phyloP scores from a whole-genome alignment of 2,113 vertebrate species.

The Callocephalon fimbriatum region DNA sequence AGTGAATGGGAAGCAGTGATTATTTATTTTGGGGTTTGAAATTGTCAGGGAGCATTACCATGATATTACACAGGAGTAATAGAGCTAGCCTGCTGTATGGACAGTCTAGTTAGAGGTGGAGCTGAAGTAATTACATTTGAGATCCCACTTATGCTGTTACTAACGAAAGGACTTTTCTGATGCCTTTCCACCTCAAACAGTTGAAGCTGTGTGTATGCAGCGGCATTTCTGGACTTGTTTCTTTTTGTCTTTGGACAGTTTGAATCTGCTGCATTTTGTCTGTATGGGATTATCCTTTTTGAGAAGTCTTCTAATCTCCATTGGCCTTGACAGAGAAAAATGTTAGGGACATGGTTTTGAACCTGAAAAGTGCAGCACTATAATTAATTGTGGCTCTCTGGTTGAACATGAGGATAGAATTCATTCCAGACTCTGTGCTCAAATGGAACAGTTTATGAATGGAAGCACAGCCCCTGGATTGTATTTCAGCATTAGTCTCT shows the following conservation, averaged over 20 bases:
- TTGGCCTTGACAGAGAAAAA: constrained; percentile 36
- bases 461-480: constrained; percentile 17
- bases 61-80: neutral
- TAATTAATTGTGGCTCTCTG: constrained; percentile 31
- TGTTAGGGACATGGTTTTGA: constrained; percentile 39
- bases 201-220: neutral
- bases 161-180: neutral
- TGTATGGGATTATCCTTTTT: neutral
- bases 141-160: neutral
- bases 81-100: neutral
- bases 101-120: neutral
- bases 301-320: constrained; percentile 23
- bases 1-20: neutral
- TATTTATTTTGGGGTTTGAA: constrained; percentile 1
- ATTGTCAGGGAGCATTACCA: neutral
- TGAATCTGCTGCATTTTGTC: neutral
- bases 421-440: constrained; percentile 36
- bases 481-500: constrained; percentile 39
- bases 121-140: neutral
- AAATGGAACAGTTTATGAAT: constrained; percentile 49
- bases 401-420: constrained; percentile 40
- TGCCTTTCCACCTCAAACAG: neutral
- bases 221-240: neutral
- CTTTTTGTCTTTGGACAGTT: neutral
- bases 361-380: constrained; percentile 30